phyloP scores from a whole-genome alignment of 2,797 vertebrate genomes.

The Mormyrops boulengeri region DNA sequence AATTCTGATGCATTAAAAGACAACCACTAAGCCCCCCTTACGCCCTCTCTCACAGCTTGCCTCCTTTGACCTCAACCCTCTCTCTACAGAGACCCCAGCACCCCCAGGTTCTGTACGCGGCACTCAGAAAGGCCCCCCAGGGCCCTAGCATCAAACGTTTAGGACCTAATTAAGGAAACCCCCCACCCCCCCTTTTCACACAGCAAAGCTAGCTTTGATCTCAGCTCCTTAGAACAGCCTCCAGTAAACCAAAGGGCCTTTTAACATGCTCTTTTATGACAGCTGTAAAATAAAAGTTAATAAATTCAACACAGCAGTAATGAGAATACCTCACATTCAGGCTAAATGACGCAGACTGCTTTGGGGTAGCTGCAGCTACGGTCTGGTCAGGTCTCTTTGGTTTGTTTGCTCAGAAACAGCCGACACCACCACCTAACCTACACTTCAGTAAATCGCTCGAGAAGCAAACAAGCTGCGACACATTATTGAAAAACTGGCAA shows the following conservation, averaged over 20 bases:
- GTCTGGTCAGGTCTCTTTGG: not conserved
- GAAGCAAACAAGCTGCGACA: slow-evolving; percentile 1
- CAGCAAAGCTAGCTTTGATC: slow-evolving; percentile 5
- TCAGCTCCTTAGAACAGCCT: not conserved
- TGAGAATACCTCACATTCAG: slow-evolving; percentile 23
- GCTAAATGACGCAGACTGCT: not conserved
- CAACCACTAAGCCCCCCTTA: not conserved
- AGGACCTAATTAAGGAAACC: slow-evolving; percentile 11
- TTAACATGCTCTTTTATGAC: slow-evolving; percentile 14
- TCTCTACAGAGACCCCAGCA: not conserved
- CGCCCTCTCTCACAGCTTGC: not conserved
- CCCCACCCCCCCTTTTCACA: not conserved
- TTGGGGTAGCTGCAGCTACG: not conserved
- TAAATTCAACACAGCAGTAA: slow-evolving; percentile 16
- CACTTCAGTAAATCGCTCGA: not conserved
- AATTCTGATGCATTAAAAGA: not conserved
- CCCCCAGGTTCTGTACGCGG: not conserved
- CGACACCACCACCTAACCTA: no score
- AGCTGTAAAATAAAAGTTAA: slow-evolving; percentile 17
- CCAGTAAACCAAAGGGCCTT: not conserved
- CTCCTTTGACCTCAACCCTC: not conserved
- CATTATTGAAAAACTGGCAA: not conserved
- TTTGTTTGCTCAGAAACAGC: not conserved
- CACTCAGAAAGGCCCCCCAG: not conserved
- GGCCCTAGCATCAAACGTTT: not conserved